Conservation (phyloP, 2,888 invertebrate species). For the Conops quadrifasciatus region DNA sequence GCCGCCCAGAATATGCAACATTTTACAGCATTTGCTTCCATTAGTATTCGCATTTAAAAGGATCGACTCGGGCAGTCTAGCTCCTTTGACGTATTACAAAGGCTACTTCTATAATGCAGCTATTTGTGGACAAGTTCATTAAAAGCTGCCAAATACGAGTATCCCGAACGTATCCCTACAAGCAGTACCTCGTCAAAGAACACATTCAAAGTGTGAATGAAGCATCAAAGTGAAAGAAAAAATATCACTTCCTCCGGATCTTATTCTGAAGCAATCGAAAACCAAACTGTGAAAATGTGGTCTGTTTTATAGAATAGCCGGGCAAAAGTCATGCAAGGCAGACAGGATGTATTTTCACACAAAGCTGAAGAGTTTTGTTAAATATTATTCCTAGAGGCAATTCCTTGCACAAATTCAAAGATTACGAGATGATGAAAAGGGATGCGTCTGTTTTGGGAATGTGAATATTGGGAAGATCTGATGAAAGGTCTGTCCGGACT, state of each 20-base stretch:
- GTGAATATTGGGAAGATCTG: not conserved
- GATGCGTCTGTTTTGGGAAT: no score
- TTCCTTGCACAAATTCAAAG: not conserved
- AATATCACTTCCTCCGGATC: conserved; percentile 22
- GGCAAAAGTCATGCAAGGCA: not conserved
- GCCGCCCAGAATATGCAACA: no score
- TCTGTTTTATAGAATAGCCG: not conserved
- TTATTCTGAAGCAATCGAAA: not conserved
- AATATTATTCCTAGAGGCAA: conserved; percentile 17
- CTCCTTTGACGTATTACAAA: not conserved
- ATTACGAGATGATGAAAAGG: no score
- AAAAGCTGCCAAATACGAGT: conserved; percentile 30
- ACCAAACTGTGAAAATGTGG: no score
- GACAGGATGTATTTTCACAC: not conserved
- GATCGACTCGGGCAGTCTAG: no score
- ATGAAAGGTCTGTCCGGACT: not conserved
- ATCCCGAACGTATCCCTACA: conserved; percentile 26
- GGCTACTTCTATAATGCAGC: not conserved
- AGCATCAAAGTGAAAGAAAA: not conserved
- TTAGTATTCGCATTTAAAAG: no score
- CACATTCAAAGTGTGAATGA: no score
- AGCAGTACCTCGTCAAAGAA: conserved; percentile 17
- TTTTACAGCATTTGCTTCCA: no score
- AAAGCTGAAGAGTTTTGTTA: conserved; percentile 24
- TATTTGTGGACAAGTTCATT: conserved; percentile 34